Percentiles rank a stretch among this genome's conserved stretches.
These are phyloP conservation scores for Python bivittatus DNA, from an alignment of 2,113 vertebrate genomes.

Conservation along the genomic window DNA sequence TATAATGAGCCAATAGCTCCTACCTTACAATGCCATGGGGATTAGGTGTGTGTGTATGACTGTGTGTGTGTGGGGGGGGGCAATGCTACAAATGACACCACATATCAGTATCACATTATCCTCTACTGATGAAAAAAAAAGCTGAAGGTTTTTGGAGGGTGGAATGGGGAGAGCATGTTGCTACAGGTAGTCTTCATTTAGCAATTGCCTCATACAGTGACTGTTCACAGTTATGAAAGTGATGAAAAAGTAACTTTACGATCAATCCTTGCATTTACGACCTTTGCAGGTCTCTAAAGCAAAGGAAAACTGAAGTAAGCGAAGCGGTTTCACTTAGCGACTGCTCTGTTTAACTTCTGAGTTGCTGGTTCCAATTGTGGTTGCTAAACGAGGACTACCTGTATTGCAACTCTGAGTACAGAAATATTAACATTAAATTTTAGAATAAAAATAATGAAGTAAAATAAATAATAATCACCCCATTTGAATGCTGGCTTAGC, in stretches of 20 bases:
- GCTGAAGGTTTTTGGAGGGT: background rate
- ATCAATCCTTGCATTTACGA: background rate
- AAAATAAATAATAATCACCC: background rate
- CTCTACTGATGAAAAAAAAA: no score
- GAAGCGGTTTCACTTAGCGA: background rate
- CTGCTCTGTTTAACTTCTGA: background rate
- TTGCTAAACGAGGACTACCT: background rate
- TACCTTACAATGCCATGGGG: background rate
- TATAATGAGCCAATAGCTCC: background rate
- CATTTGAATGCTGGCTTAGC: background rate
- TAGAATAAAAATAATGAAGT: background rate
- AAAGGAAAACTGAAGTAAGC: background rate
- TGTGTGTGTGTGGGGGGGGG: background rate
- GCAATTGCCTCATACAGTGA: background rate
- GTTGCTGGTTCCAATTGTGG: background rate
- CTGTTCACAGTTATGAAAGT: background rate
- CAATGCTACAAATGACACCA: background rate
- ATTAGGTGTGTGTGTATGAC: background rate
- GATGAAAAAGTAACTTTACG: background rate
- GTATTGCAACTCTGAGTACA: background rate
- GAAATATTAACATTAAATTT: background rate
- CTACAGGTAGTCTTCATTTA: no score
- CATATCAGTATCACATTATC: background rate
- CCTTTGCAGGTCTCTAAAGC: background rate
- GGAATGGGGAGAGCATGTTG: background rate